Evolutionary conservation across 2,888 invertebrate genomes (phyloP).

Genomic region (Cremastobaeus sp.): DNA sequence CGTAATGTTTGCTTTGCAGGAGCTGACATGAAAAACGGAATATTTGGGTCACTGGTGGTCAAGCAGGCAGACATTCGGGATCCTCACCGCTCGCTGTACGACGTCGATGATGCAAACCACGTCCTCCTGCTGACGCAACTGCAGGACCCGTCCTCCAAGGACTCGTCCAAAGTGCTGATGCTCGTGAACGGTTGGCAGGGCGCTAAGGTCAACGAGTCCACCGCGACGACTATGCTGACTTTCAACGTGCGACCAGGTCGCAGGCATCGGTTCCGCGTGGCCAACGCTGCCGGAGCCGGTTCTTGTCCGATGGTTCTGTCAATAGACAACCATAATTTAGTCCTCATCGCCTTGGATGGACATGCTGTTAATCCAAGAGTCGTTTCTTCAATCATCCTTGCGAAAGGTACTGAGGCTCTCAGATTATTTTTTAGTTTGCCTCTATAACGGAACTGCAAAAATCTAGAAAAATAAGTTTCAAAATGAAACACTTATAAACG

Average conservation of each 20-base stretch:
- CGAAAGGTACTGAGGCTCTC: slow-evolving; percentile 81
- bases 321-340: slow-evolving; percentile 83
- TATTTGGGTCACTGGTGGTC: slow-evolving; percentile 86
- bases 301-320: slow-evolving; percentile 85
- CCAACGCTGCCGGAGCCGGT: slow-evolving; percentile 83
- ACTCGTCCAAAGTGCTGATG: slow-evolving; percentile 80
- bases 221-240: slow-evolving; percentile 67
- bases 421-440: no score
- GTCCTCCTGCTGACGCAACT: slow-evolving; percentile 86
- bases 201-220: slow-evolving; percentile 78
- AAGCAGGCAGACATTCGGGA: slow-evolving; percentile 83
- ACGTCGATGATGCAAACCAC: slow-evolving; percentile 85
- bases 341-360: slow-evolving; percentile 86
- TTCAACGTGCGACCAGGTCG: slow-evolving; percentile 82
- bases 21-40: slow-evolving; percentile 84
- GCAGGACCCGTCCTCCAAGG: slow-evolving; percentile 80
- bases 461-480: no score
- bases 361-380: slow-evolving; percentile 82
- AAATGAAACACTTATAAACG: no score
- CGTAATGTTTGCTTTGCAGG: slow-evolving; percentile 72
- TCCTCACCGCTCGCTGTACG: slow-evolving; percentile 83
- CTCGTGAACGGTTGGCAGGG: slow-evolving; percentile 83
- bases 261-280: slow-evolving; percentile 83
- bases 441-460: no score
- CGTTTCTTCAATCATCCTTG: slow-evolving; percentile 81